A percentile compares a stretch with the other conserved stretches of the same genome.
Evolutionary conservation across 2,888 invertebrate species (phyloP).

Genomic region (Unio pictorum): DNA sequence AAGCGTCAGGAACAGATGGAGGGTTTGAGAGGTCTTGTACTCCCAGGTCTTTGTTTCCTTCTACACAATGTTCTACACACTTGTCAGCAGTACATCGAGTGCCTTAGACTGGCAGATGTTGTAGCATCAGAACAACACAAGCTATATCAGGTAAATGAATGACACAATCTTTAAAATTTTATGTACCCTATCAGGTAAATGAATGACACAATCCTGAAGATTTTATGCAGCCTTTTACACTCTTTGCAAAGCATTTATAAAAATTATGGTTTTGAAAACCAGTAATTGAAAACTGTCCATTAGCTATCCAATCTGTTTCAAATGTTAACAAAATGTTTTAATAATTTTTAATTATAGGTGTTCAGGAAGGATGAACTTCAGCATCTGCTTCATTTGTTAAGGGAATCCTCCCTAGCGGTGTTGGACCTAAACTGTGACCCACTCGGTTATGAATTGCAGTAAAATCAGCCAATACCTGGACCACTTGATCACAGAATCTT

Average conservation of each 20-base stretch:
- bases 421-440: conserved; percentile 86
- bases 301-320: no score
- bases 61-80: conserved; percentile 85
- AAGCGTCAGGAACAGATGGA: conserved; percentile 80
- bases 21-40: conserved; percentile 83
- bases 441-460: conserved; percentile 77
- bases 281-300: no score
- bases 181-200: conserved; percentile 76
- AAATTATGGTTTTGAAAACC: no score
- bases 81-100: conserved; percentile 83
- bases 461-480: no score
- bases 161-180: neutral
- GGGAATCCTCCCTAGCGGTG: conserved; percentile 83
- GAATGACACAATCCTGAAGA: neutral
- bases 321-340: no score
- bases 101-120: conserved; percentile 84
- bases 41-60: conserved; percentile 86
- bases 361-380: conserved; percentile 80
- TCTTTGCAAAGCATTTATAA: no score
- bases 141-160: conserved; percentile 80
- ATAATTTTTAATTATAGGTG: conserved; percentile 53
- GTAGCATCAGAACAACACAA: conserved; percentile 85
- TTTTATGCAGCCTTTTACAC: no score
- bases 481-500: no score
- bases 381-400: conserved; percentile 83